A percentile compares a stretch with the other conserved stretches of the same genome.
Conservation (phyloP, 2,797 vertebrate species). For the Gambusia yucatana region DNA sequence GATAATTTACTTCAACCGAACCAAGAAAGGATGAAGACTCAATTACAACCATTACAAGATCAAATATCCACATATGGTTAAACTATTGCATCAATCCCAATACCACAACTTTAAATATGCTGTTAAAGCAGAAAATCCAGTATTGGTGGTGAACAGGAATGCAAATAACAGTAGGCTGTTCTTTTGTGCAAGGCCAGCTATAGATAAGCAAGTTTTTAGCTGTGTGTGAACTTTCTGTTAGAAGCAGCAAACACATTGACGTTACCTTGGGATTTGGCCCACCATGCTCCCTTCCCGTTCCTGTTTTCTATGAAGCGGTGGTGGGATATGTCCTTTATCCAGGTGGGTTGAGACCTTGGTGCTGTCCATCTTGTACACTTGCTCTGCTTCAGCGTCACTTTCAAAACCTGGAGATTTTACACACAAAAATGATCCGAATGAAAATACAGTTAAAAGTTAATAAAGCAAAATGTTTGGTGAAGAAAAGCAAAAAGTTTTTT, state of each 20-base stretch:
- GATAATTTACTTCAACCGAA: background rate
- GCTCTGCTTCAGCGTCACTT: slow-evolving; percentile 91
- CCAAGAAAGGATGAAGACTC: background rate
- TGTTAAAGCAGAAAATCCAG: background rate
- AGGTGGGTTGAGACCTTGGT: slow-evolving; percentile 77
- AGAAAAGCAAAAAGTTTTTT: background rate
- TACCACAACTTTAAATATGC: background rate
- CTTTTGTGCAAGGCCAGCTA: background rate
- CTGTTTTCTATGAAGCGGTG: slow-evolving; percentile 82
- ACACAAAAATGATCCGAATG: background rate
- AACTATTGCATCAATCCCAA: background rate
- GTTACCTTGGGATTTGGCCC: slow-evolving; percentile 88
- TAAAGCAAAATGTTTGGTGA: background rate
- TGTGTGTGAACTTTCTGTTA: slow-evolving; percentile 1
- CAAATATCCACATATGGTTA: background rate
- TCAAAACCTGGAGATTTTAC: slow-evolving; percentile 83
- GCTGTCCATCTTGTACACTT: slow-evolving; percentile 88
- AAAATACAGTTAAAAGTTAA: background rate
- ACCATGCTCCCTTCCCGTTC: slow-evolving; percentile 77
- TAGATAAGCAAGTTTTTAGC: slow-evolving; percentile 33
- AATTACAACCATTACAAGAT: background rate
- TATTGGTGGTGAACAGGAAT: background rate
- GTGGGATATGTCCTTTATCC: slow-evolving; percentile 77
- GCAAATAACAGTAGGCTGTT: background rate
- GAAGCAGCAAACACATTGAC: background rate